phyloP scores from a whole-genome alignment of 2,888 invertebrate species.

The Campopleginae sp. region DNA sequence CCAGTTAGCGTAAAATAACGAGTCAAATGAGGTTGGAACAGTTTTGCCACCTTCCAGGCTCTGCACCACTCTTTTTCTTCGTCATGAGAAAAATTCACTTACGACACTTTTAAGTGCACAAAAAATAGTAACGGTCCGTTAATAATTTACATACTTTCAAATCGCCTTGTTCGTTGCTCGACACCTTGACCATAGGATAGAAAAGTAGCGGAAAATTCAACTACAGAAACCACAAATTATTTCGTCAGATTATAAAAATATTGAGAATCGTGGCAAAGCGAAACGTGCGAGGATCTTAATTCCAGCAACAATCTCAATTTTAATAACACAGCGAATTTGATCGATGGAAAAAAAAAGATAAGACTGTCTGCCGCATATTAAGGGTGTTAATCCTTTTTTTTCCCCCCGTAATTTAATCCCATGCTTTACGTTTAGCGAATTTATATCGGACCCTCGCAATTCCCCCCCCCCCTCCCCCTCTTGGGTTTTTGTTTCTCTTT shows the following conservation, averaged over 20 bases:
- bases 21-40: slow-evolving; percentile 64
- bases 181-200: background rate
- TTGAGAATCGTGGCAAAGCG: background rate
- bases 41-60: slow-evolving; percentile 60
- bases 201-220: background rate
- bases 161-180: slow-evolving; percentile 1
- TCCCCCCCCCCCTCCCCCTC: slow-evolving; percentile 13
- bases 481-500: background rate
- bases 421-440: slow-evolving; percentile 49
- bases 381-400: slow-evolving; percentile 14
- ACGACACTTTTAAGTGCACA: background rate
- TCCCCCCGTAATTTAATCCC: slow-evolving; percentile 15
- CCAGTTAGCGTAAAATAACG: slow-evolving; percentile 67
- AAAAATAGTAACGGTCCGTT: slow-evolving; percentile 15
- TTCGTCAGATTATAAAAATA: background rate
- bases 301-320: background rate
- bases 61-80: slow-evolving; percentile 37
- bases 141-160: slow-evolving; percentile 25
- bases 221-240: background rate
- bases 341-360: background rate
- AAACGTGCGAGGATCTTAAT: background rate
- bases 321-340: background rate
- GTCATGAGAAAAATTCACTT: slow-evolving; percentile 25
- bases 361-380: background rate
- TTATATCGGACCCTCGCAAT: slow-evolving; percentile 67